Conservation (phyloP, 92 coral and sea anemone species). For the Phenganax marumi region DNA sequence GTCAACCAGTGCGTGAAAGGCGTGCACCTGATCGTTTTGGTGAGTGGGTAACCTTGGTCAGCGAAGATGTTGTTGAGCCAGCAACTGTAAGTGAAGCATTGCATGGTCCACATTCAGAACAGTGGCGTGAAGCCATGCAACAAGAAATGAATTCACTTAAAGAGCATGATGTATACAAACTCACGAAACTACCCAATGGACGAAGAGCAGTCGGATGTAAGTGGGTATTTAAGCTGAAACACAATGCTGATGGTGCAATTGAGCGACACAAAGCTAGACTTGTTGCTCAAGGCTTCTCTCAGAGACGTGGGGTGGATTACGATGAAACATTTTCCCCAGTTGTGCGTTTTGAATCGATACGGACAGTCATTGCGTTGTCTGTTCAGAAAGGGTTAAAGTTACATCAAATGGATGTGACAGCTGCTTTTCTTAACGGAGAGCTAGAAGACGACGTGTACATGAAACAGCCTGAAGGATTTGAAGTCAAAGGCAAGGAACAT, state of each 20-base stretch:
- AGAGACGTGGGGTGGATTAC: conserved; percentile 59
- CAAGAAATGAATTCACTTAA: conserved; percentile 52
- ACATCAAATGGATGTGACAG: conserved; percentile 67
- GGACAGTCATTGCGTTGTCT: conserved; percentile 54
- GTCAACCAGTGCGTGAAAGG: conserved; percentile 51
- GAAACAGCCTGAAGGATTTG: conserved; percentile 65
- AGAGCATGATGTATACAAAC: conserved; percentile 56
- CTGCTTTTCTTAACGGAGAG: conserved; percentile 61
- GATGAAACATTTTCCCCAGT: conserved; percentile 64
- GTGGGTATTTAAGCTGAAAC: conserved; percentile 47
- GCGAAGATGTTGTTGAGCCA: conserved; percentile 53
- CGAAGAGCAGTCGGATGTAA: conserved; percentile 58
- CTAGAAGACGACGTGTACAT: conserved; percentile 59
- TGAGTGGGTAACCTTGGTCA: conserved; percentile 56
- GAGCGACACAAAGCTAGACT: conserved; percentile 62
- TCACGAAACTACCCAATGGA: conserved; percentile 54
- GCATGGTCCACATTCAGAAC: conserved; percentile 46
- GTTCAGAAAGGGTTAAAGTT: conserved; percentile 46
- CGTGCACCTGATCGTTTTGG: conserved; percentile 55
- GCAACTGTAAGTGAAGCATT: conserved; percentile 56
- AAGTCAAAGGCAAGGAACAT: conserved; percentile 44
- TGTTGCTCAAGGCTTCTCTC: conserved; percentile 69
- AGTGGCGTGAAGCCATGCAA: conserved; percentile 58
- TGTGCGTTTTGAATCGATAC: conserved; percentile 47
- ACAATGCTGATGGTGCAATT: conserved; percentile 59